Evolutionary conservation across 2,888 invertebrate genomes (phyloP), one percentile per base, ranked within the genome.

Genomic region (Diaprepes abbreviatus): DNA sequence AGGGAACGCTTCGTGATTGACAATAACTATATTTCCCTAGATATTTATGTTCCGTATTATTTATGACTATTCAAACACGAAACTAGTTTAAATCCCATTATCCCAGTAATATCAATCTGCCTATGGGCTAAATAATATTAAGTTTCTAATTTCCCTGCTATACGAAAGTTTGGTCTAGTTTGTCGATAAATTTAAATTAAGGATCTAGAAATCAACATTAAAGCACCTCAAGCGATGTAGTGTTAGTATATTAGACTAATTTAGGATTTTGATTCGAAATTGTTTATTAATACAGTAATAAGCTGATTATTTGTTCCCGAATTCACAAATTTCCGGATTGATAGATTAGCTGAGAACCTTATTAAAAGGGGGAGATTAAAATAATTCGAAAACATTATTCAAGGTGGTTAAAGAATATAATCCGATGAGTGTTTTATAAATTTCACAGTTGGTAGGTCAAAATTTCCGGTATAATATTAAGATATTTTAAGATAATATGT

Each of bases 71-170:
- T 45, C 24, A 21, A 24, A 45, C 24, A 45, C 24, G 12, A 45
- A 24, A 45, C 24, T 24, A 45, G 45, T 10, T 45, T 12, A 24
- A 45, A 24, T 12, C 35, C 35, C 52, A 36, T 54, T 54, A 54
- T 54, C 17, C 19, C 33, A 54, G 54, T 35, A 33, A 54, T 17
- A 33, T 54, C 21, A 35, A 19, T 54, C 12, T 36, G 19, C 54
- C 35, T 35, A 54, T 17, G 14, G 54, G 54, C 35, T n/a, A 54
- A 54, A 54, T 36, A 35, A 54, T 54, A 54, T 54, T 54, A 54
- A 35, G 35, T 33, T 36, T 17, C 21, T 54, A 54, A 54, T 54
- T 54, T 54, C 35, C 12, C 4, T 50, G 50, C n/a, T 19, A 54
- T n/a, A 36, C 12, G 35, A 19, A 19, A 54, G 36, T 54, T 54